Evolutionary conservation across 2,888 invertebrate genomes (phyloP), one percentile per base, ranked within the genome.

Genomic region (Cantharis flavilabris): DNA sequence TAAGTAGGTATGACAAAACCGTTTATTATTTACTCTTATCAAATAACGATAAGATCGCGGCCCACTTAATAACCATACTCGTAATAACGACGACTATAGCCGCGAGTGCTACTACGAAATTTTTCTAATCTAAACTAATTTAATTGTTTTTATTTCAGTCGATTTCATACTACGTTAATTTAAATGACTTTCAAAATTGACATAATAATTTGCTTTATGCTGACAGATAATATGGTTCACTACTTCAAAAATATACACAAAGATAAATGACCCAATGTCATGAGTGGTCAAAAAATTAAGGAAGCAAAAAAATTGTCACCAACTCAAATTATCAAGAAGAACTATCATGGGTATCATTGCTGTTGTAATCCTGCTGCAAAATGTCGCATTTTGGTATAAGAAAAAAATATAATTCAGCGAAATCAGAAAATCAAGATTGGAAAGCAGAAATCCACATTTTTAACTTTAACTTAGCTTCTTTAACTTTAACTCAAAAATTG

Each of bases 31-130:
- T 77, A 72, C 71, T 77, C 73, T 80, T 80, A 80, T 80, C 80
- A 79, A 77, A 78, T 70, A 76, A 26, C 72, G 80, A 80, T 80
- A 80, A 80, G 80, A 76, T 77, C 74, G 75, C 33, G 69, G 75
- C 77, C 72, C 70, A 76, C 72, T 76, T 78, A 76, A 73, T 79
- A 79, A 75, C 72, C 76, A 76, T 77, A 76, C 76, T 75, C 73
- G 72, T 73, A 70, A 67, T 9, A 33, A 33, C 33, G 49, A 49
- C n/a, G 49, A 49, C n/a, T n/a, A 7, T 7, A 49, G 7, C 49
- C 49, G 49, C n/a, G 49, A 49, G n/a, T 49, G 49, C 49, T 49
- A n/a, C 49, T 49, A n/a, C 49, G 7, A n/a, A 49, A n/a, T 49
- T 49, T 49, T 49, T 49, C 49, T 49, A 49, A n/a, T n/a, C 13